A percentile compares a stretch with the other conserved stretches of the same genome.
These are phyloP conservation scores for Etheostoma cragini DNA, from an alignment of 2,113 vertebrate species.

Conservation along the genomic window DNA sequence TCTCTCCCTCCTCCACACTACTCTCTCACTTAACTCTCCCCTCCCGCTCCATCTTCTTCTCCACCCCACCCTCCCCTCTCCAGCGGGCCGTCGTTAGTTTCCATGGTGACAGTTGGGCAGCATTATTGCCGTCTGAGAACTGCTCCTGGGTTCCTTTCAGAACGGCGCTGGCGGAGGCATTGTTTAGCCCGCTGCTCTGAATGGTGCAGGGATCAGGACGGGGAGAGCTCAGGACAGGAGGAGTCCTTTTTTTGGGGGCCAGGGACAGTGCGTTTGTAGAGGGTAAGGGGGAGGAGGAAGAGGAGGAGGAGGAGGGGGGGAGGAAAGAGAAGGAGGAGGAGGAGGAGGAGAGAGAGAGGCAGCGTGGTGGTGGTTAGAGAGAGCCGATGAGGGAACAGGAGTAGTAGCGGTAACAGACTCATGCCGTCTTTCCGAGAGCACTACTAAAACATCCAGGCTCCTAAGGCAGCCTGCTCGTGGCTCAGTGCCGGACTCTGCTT, in stretches of 20 bases:
- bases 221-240: slow-evolving; percentile 64
- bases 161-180: slow-evolving; percentile 82
- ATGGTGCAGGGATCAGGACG: slow-evolving; percentile 74
- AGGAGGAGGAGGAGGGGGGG: slow-evolving; percentile 23
- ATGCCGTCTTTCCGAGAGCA: slow-evolving; percentile 39
- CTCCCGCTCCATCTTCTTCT: slow-evolving; percentile 44
- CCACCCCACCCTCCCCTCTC: slow-evolving; percentile 32
- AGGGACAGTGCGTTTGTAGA: slow-evolving; percentile 27
- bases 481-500: slow-evolving; percentile 37
- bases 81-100: slow-evolving; percentile 88
- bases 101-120: slow-evolving; percentile 90
- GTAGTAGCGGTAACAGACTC: slow-evolving; percentile 63
- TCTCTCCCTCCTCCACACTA: slow-evolving; percentile 56
- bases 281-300: slow-evolving; percentile 39
- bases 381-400: slow-evolving; percentile 63
- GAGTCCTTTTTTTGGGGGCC: slow-evolving; percentile 54
- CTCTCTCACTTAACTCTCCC: slow-evolving; percentile 68
- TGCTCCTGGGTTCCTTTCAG: slow-evolving; percentile 88
- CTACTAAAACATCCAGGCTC: slow-evolving; percentile 49
- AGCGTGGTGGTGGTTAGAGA: slow-evolving; percentile 67
- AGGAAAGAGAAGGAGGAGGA: slow-evolving; percentile 39
- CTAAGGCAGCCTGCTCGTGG: slow-evolving; percentile 22
- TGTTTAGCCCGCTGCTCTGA: slow-evolving; percentile 79
- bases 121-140: slow-evolving; percentile 90
- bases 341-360: slow-evolving; percentile 48